These are phyloP conservation scores for Rhimphoctona megacephalus DNA, from an alignment of 2,888 invertebrate genomes.

Conservation along the genomic window DNA sequence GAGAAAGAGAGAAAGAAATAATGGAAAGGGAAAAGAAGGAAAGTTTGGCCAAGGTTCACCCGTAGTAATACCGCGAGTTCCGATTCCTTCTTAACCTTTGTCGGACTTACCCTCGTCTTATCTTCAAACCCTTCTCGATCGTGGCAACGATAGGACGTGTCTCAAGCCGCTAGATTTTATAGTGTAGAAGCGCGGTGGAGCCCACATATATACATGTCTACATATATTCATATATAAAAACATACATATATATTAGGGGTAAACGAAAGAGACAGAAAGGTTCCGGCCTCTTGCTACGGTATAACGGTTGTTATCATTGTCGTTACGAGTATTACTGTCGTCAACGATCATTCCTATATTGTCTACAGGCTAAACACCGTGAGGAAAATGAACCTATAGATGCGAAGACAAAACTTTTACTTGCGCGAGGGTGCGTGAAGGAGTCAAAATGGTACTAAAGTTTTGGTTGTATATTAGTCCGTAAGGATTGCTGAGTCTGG, in stretches of 20 bases:
- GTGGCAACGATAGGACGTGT: conserved; percentile 65
- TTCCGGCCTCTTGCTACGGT: not conserved
- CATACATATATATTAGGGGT: not conserved
- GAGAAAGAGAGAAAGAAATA: conserved; percentile 21
- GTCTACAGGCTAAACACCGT: conserved; percentile 16
- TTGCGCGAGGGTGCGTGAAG: not conserved
- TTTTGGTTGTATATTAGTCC: conserved; percentile 36
- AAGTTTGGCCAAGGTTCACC: conserved; percentile 51
- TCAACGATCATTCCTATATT: conserved; percentile 60
- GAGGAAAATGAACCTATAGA: conserved; percentile 21
- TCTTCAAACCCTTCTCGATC: conserved; percentile 65
- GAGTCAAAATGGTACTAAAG: conserved; percentile 36
- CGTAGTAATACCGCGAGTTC: conserved; percentile 50
- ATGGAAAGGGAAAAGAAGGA: conserved; percentile 7
- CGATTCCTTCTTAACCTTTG: conserved; percentile 69
- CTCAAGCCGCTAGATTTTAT: conserved; percentile 66
- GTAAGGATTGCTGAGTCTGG: conserved; percentile 16
- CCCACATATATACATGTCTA: not conserved
- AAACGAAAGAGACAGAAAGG: conserved; percentile 24
- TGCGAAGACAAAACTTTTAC: conserved; percentile 39
- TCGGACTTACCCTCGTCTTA: conserved; percentile 62
- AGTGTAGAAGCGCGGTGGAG: conserved; percentile 37
- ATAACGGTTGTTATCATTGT: conserved; percentile 55
- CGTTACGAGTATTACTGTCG: conserved; percentile 67
- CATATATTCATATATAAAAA: not conserved